Evolutionary conservation across 2,888 invertebrate species (phyloP), one percentile per base, ranked within the genome.

Genomic region (Cerceris rybyensis): DNA sequence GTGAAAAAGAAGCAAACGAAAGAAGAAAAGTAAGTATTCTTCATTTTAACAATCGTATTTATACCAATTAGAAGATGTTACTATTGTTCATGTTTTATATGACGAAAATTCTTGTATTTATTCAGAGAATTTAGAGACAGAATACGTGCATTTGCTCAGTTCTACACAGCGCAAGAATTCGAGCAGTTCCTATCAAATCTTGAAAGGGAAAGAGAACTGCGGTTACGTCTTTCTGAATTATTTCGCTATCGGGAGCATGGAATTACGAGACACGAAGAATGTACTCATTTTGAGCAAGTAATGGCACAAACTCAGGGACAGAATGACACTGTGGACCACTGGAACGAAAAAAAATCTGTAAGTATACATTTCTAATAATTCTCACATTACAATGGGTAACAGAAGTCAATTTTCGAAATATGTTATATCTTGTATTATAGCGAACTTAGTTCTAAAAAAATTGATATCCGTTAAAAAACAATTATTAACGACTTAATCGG

Each of bases 171-270:
- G 42, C 94, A 96, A 70, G 98, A 98, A 92, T 97, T 98, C 87
- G 96, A 96, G 76, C 95, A 96, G 78, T 95, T 98, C 42, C 93
- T 97, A 64, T 95, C 95, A 6, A 97, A 96, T 78, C 92, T 98
- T 69, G 96, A 97, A 93, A 94, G 97, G 71, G 98, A 98, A 93
- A 95, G 96, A 83, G 98, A 98, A 90, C 93, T 98, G 75, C 95
- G 97, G 83, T 94, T 96, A 87, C 94, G 98, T 7, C 94, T 98
- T 39, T 95, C 96, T 1, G 98, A 98, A 93, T 93, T 97, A 57
- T 94, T 96, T 91, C 96, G 97, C 78, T 97, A 98, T 93, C 94
- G 98, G 42, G 96, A 96, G 88, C 96, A 98, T 86, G 98, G 98
- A 41, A 94, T 98, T 52, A 96, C 97, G 2, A 94, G 95, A 57